Base-by-base conservation (phyloP, 2,888 invertebrate species). In the Phymatocera aterrima region DNA sequence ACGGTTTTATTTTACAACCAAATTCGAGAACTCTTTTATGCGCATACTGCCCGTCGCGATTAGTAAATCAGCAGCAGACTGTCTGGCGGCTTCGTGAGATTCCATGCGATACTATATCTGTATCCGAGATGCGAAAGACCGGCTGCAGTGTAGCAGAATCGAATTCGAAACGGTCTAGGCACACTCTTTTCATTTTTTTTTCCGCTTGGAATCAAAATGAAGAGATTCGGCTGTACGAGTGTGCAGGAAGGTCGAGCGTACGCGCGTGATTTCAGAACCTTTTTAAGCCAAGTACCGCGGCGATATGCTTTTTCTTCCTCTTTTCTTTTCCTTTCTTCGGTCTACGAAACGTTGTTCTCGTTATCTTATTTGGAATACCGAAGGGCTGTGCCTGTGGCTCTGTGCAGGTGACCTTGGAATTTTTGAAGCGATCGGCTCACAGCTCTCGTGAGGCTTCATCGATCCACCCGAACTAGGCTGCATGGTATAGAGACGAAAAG, bases 381-480 rank as follows among this genome's bases (percentile, higher is more conserved):
- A 46, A 68, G 31, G 68, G 28, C 68, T 46, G 15, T 40, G 8
- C 40, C 40, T 24, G 4, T 15, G 15, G 15, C 12, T 57, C 28
- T 12, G 4, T 40, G 18, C 34, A 8, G n/a, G n/a, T n/a, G 64
- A 37, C 64, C 64, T 64, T 64, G 64, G 15, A 51, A 3, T 6
- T n/a, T 37, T 37, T 57, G 37, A 64, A 34, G 18, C 64, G 37
- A 8, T 2, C 15, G 10, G 64, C 64, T 64, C 37, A 18, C 6
- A 64, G 37, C 64, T 37, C 37, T 64, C 34, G 18, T 64, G 37
- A 18, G 64, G 64, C 64, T 64, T 64, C 37, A 64, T 64, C 64
- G 64, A 64, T 37, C 64, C 18, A 37, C 34, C 37, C 18, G 37
- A 64, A 64, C 3, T 18, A 3, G n/a, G n/a, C n/a, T n/a, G n/a